Percentiles rank a stretch among this genome's conserved stretches.
These are phyloP conservation scores for Sebastes trivittatus DNA, from an alignment of 2,797 vertebrate genomes.

Conservation along the genomic window DNA sequence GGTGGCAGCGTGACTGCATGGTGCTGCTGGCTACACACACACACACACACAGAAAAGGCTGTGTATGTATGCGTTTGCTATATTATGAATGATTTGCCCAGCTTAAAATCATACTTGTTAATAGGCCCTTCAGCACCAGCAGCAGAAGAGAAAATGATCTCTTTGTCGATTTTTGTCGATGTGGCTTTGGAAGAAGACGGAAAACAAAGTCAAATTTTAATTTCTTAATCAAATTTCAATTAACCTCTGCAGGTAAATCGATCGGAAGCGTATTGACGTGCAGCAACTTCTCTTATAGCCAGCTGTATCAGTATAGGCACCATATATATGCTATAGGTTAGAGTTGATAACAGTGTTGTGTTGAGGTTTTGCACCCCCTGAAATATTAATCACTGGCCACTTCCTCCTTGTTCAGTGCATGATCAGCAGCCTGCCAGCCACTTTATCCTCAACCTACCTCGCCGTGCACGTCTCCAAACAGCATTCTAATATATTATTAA, in stretches of 20 bases:
- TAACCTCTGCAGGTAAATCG: constrained; percentile 20
- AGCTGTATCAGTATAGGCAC: background rate
- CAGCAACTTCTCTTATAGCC: background rate
- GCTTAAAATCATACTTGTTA: constrained; percentile 17
- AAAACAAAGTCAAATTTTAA: constrained; percentile 39
- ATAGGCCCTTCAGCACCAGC: constrained; percentile 28
- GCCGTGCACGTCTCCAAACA: constrained; percentile 60
- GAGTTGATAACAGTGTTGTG: constrained; percentile 56
- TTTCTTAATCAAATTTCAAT: constrained; percentile 64
- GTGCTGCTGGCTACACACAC: background rate
- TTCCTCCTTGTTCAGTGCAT: constrained; percentile 64
- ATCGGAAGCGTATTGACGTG: constrained; percentile 29
- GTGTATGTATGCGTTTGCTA: background rate
- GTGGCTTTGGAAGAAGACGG: background rate
- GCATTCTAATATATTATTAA: constrained; percentile 75
- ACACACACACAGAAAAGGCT: background rate
- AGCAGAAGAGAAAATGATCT: constrained; percentile 14
- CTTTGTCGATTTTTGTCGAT: constrained; percentile 29
- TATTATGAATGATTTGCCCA: background rate
- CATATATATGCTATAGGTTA: constrained; percentile 4
- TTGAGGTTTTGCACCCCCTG: constrained; percentile 60
- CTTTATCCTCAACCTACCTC: constrained; percentile 66
- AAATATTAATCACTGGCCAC: constrained; percentile 75
- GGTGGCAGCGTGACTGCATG: constrained; percentile 15
- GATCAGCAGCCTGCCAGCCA: constrained; percentile 70